Conservation (phyloP, 2,113 vertebrate species). For the Podarcis cretensis region DNA sequence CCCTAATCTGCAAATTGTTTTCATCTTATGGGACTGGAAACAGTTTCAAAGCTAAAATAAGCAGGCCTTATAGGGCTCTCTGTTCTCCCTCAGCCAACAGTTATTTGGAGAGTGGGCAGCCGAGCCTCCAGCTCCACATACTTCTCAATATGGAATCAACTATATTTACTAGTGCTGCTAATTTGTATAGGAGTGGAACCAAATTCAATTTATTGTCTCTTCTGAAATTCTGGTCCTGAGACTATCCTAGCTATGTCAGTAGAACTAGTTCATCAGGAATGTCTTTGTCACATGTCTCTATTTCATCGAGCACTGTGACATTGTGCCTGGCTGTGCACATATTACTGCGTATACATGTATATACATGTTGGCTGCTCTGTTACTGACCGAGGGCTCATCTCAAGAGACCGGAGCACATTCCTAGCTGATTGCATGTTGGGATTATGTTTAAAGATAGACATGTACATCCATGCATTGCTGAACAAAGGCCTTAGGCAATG, state of each 20-base stretch:
- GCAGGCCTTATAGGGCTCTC: neutral
- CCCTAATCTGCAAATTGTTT: neutral
- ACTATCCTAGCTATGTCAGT: neutral
- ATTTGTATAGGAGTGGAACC: neutral
- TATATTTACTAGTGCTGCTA: neutral
- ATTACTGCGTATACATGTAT: neutral
- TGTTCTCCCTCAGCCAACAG: neutral
- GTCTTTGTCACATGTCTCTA: neutral
- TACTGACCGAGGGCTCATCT: neutral
- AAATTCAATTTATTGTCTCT: neutral
- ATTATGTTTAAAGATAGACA: neutral
- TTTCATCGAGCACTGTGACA: neutral
- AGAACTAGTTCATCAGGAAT: neutral
- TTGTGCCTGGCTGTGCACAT: neutral
- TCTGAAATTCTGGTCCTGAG: too few species aligned
- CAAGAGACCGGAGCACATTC: neutral
- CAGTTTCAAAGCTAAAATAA: neutral
- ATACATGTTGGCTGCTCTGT: neutral
- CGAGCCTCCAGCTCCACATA: neutral
- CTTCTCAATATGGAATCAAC: neutral
- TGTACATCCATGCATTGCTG: neutral
- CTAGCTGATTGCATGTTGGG: neutral
- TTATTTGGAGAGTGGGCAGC: neutral
- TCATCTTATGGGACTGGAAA: neutral
- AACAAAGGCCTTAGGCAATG: neutral